Evolutionary conservation across 2,888 invertebrate genomes (phyloP).

Genomic region (Escarpia spicata): DNA sequence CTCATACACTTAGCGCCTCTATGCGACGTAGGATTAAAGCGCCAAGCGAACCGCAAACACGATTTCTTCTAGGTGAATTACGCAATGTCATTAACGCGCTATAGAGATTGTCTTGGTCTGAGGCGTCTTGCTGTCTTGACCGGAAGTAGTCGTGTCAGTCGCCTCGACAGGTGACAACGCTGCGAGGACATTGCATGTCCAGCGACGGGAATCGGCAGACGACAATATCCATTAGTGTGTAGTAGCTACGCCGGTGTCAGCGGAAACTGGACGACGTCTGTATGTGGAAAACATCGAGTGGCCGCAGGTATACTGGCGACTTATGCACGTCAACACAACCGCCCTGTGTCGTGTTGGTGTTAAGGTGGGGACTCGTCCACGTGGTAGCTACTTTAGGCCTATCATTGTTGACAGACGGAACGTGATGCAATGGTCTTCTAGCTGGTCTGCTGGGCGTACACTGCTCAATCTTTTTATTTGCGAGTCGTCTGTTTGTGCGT

Average conservation of each 20-base stretch:
- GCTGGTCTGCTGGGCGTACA: no score
- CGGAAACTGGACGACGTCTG: not conserved
- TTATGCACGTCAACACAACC: not conserved
- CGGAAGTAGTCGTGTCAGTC: not conserved
- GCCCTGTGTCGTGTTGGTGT: not conserved
- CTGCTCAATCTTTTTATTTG: no score
- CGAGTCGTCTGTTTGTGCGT: no score
- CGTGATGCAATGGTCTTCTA: not conserved
- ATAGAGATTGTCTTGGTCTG: not conserved
- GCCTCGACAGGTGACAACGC: not conserved
- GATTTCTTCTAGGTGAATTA: not conserved
- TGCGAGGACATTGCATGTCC: not conserved
- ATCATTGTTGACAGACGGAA: not conserved
- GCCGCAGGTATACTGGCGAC: not conserved
- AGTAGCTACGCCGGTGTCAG: not conserved
- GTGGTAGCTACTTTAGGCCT: no score
- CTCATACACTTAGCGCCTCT: not conserved
- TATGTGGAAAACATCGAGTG: not conserved
- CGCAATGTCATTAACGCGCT: not conserved
- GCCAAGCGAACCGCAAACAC: not conserved
- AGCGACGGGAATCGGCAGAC: not conserved
- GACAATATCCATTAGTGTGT: slow-evolving; percentile 12
- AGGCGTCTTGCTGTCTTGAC: not conserved
- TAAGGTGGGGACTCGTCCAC: no score
- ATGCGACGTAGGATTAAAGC: not conserved